Base-by-base conservation (phyloP, 2,888 invertebrate genomes). In the Phyllotreta striolata region DNA sequence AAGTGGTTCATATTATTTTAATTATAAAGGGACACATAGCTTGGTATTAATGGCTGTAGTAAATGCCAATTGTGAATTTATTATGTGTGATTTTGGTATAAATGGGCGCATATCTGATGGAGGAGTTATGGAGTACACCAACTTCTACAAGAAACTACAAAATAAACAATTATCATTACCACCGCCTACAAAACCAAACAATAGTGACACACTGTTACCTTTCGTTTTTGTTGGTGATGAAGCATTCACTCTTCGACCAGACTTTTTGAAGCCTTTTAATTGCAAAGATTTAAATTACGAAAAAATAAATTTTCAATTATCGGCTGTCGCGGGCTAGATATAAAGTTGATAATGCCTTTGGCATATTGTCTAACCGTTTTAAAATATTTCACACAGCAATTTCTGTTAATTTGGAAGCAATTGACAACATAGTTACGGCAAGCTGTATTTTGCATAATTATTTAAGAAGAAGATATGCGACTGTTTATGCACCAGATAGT, bases 1-100 rank as follows among this genome's bases (percentile, higher is more conserved):
- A 52, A 69, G 73, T 63, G 73, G 75, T n/a, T 75, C 73, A 7
- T 67, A 62, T 55, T 75, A 54, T 68, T 75, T 55, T 38, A 75
- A 74, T 61, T 76, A 75, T 55, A 74, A 74, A 69, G 56, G 59
- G 10, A 54, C 46, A 51, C 67, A 70, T 47, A 72, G 67, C 64
- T 55, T 72, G 35, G 66, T 71, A 66, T 34, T 64, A 57, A 58
- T 68, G 67, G 72, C 64, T 37, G 56, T 66, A 39, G 59, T 46
- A 10, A 68, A 69, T 61, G 68, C 70, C 34, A 69, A 72, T 51
- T 74, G 68, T 57, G 63, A 64, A 58, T 74, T 74, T 55, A 60
- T 74, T 47, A 58, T 69, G 57, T 37, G 46, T 41, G 64, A 71
- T 64, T 63, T 72, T 55, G 70, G 70, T 35, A 66, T 58, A 37